Base-by-base conservation (phyloP, 2,888 invertebrate genomes). In the Acronicta leporina region DNA sequence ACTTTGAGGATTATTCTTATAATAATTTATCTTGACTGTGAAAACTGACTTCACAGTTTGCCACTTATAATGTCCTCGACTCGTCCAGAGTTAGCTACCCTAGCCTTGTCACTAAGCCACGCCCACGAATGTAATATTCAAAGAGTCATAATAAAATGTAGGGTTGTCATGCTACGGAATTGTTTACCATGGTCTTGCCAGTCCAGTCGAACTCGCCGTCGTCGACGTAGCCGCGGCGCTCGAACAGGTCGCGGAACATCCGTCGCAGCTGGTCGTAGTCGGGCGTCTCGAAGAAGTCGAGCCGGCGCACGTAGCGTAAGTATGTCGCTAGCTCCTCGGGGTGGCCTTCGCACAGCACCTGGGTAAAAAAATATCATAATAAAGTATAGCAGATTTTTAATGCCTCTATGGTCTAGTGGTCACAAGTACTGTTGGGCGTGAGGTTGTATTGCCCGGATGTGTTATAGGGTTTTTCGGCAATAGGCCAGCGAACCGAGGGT, bases 281-380 rank as follows among this genome's bases (percentile, higher is more conserved):
- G 63, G 99, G 99, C 79, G 99, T 98, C 96, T 99, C 99, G 95
- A 99, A 99, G 96, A 99, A 99, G 95, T 99, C 99, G 92, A 99
- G 95, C 89, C 99, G 96, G 82, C 97, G 96, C 68, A 99, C 99
- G 95, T 99, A 99, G 86, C 99, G 97, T 82, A 99, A 96, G 95
- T 99, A 99, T 88, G 98, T 98, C 74, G 99, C 98, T 96, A 99
- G 97, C 95, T 99, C 99, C 92, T 99, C 99, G 86, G 97, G 96
- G 95, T 97, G 97, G 67, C 97, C 97, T 83, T 97, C 97, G 94
- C 97, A 97, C 73, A 97, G 95, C 85, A 96, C 96, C 96, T 96
- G 86, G 0, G 51, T 20, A 60, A 5, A 27, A 48, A n/a, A 10
- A n/a, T 33, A 30, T 14, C 13, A n/a, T n/a, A n/a, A 7, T 27